Conservation (phyloP, 2,888 invertebrate species). For the Tridacna gigas region DNA sequence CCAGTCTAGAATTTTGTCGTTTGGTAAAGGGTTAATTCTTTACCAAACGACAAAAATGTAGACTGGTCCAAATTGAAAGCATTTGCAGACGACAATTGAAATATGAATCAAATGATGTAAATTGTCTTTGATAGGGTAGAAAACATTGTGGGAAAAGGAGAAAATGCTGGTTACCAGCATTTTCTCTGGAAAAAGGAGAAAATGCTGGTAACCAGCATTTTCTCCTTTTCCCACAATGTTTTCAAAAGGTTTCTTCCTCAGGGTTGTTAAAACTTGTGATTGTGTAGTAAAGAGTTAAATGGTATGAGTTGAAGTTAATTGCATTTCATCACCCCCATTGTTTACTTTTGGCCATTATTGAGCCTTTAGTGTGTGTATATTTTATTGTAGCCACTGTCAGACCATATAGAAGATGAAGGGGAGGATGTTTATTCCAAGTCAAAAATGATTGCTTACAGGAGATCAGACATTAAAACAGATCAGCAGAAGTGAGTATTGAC, state of each 20-base stretch:
- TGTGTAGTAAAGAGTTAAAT: background rate
- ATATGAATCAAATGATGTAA: too few species aligned
- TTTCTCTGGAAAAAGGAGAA: background rate
- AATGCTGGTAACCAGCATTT: background rate
- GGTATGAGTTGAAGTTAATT: too few species aligned
- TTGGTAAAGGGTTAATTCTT: too few species aligned
- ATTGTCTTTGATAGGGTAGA: too few species aligned
- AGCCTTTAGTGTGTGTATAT: background rate
- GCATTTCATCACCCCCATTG: too few species aligned
- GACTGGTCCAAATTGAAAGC: too few species aligned
- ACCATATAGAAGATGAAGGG: constrained; percentile 20
- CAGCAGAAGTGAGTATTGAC: constrained; percentile 21
- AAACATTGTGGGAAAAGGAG: too few species aligned
- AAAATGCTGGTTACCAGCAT: background rate
- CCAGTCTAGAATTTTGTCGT: too few species aligned
- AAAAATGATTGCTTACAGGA: constrained; percentile 47
- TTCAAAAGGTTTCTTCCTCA: background rate
- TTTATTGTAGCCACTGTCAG: constrained; percentile 40
- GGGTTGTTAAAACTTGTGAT: too few species aligned
- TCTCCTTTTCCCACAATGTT: background rate
- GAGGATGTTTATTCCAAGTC: constrained; percentile 14
- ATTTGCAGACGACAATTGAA: too few species aligned
- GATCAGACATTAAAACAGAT: constrained; percentile 50
- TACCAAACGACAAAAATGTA: too few species aligned
- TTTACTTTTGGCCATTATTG: too few species aligned